Percentiles rank a stretch among this genome's conserved stretches.
These are phyloP conservation scores for Diplodus sargus DNA, from an alignment of 2,797 vertebrate species.

Conservation along the genomic window DNA sequence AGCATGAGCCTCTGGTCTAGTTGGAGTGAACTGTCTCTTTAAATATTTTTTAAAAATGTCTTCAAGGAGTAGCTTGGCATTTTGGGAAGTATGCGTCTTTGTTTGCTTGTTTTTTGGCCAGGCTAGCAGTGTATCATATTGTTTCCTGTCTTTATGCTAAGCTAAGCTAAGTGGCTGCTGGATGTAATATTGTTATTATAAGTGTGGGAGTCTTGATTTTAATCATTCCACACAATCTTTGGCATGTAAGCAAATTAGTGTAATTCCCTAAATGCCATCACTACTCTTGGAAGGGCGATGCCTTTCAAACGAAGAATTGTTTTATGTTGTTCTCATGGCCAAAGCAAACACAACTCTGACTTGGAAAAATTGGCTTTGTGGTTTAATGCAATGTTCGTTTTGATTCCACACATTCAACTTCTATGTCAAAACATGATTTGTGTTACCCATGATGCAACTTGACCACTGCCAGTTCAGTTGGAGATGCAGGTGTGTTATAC, in stretches of 20 bases:
- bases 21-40: background rate
- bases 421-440: background rate
- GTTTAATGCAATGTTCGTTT: slow-evolving; percentile 16
- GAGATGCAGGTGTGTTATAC: background rate
- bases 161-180: slow-evolving; percentile 9
- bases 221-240: background rate
- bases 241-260: background rate
- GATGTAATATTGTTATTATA: background rate
- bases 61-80: background rate
- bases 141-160: slow-evolving; percentile 9
- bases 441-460: background rate
- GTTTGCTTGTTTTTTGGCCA: background rate
- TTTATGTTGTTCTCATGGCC: background rate
- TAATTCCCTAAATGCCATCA: background rate
- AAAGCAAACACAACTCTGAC: background rate
- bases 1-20: too few species aligned
- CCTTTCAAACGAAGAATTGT: background rate
- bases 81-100: background rate
- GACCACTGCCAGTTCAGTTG: background rate
- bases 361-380: slow-evolving; percentile 7
- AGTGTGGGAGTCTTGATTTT: background rate
- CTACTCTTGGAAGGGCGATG: background rate
- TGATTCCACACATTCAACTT: background rate
- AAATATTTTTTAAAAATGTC: slow-evolving; percentile 9
- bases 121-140: background rate